These are phyloP conservation scores for Pachycephala philippinensis DNA, from an alignment of 2,113 vertebrate genomes.

Conservation along the genomic window DNA sequence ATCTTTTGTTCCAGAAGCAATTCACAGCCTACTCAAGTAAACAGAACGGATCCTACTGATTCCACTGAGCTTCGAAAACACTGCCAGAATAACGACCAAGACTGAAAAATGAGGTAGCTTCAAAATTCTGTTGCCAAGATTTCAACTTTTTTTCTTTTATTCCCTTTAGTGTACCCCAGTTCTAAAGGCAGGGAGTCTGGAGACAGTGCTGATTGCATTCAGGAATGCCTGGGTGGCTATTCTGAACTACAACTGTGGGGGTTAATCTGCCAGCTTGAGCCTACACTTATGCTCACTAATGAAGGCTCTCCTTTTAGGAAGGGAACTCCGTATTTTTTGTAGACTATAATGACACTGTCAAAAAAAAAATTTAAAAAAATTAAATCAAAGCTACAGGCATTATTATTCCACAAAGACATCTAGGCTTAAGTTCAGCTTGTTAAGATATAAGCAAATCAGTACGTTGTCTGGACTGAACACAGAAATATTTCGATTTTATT, in stretches of 20 bases:
- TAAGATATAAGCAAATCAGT: neutral
- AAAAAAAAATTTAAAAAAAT: neutral
- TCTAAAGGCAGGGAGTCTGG: neutral
- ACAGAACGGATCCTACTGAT: neutral
- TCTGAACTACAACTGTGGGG: neutral
- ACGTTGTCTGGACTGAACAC: neutral
- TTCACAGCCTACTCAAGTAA: constrained; percentile 6
- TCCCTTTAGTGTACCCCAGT: neutral
- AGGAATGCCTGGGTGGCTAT: neutral
- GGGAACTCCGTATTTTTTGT: neutral
- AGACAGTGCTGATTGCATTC: neutral
- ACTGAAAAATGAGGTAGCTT: neutral
- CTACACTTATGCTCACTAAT: neutral
- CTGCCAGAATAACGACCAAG: neutral
- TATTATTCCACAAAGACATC: neutral
- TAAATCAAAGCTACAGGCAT: neutral
- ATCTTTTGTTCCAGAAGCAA: constrained; percentile 16
- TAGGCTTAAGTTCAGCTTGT: neutral
- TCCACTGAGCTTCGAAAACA: neutral
- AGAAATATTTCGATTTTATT: neutral
- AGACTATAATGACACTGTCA: neutral
- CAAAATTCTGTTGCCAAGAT: neutral
- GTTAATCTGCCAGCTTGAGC: neutral
- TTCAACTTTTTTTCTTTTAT: neutral
- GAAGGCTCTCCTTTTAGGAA: neutral